phyloP scores from a whole-genome alignment of 2,888 invertebrate genomes.

The Corbicula japonica region DNA sequence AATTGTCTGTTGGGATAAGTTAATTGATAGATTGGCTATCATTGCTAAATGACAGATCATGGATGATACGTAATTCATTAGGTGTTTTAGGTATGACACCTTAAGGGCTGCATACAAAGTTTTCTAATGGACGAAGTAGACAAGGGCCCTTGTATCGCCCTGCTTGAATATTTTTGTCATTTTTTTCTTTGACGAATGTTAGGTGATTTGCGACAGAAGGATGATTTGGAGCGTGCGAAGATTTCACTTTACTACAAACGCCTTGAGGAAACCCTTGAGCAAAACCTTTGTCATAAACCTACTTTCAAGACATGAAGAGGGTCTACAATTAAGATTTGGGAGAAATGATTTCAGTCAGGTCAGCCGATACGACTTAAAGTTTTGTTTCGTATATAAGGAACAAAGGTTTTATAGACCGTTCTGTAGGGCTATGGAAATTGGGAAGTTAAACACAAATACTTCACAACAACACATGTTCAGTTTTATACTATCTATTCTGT shows the following conservation, averaged over 20 bases:
- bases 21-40: constrained; percentile 34
- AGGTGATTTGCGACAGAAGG: constrained; percentile 13
- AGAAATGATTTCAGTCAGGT: too few species aligned
- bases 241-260: background rate
- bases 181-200: constrained; percentile 27
- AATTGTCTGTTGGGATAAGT: constrained; percentile 40
- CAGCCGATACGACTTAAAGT: too few species aligned
- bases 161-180: constrained; percentile 16
- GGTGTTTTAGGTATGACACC: constrained; percentile 53
- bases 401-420: too few species aligned
- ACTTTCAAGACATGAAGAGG: too few species aligned
- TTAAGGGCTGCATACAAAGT: constrained; percentile 47
- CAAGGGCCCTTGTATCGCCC: constrained; percentile 34
- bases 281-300: too few species aligned
- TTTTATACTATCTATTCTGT: too few species aligned
- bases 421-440: too few species aligned
- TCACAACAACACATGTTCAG: too few species aligned
- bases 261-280: constrained; percentile 40
- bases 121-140: constrained; percentile 12
- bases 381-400: too few species aligned
- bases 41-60: constrained; percentile 51
- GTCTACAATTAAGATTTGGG: too few species aligned
- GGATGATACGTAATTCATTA: constrained; percentile 42
- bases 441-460: too few species aligned
- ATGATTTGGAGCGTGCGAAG: constrained; percentile 23